These are phyloP conservation scores for Mugil cephalus DNA, from an alignment of 2,113 vertebrate genomes.

Conservation along the genomic window DNA sequence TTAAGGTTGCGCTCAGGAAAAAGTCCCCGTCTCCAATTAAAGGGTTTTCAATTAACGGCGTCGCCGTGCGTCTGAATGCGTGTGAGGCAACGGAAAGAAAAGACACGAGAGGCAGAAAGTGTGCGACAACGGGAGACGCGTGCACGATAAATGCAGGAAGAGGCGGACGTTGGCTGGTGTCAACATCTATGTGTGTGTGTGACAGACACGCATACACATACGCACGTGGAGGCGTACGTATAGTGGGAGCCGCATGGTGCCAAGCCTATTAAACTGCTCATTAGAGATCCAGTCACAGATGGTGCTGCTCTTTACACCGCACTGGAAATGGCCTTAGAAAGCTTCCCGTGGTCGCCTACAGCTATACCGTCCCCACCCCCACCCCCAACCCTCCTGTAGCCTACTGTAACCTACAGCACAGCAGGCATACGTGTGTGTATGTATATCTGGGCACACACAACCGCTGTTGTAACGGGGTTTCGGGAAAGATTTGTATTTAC, in stretches of 20 bases:
- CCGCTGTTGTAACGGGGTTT: neutral
- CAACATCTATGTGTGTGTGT: slow-evolving; percentile 46
- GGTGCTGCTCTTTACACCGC: slow-evolving; percentile 71
- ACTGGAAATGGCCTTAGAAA: slow-evolving; percentile 66
- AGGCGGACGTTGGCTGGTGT: slow-evolving; percentile 22
- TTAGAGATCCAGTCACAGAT: slow-evolving; percentile 77
- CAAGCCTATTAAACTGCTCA: slow-evolving; percentile 74
- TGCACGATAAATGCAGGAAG: slow-evolving; percentile 25
- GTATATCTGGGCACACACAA: neutral
- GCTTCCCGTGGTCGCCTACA: slow-evolving; percentile 47
- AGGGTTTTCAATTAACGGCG: neutral
- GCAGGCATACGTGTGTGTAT: neutral
- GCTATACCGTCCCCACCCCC: slow-evolving; percentile 42
- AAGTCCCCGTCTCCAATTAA: neutral
- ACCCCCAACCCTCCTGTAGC: slow-evolving; percentile 34
- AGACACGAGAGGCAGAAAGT: neutral
- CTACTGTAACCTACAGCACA: slow-evolving; percentile 21
- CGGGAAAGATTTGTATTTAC: neutral
- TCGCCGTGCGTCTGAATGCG: neutral
- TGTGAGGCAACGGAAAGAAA: neutral
- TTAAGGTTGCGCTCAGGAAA: neutral
- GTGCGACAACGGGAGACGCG: slow-evolving; percentile 19
- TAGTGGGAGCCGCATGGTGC: slow-evolving; percentile 68
- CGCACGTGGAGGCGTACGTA: slow-evolving; percentile 29
- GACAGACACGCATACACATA: slow-evolving; percentile 25